Evolutionary conservation across 2,888 invertebrate species (phyloP), one percentile per base, ranked within the genome.

Genomic region (Silvanus unidentatus): DNA sequence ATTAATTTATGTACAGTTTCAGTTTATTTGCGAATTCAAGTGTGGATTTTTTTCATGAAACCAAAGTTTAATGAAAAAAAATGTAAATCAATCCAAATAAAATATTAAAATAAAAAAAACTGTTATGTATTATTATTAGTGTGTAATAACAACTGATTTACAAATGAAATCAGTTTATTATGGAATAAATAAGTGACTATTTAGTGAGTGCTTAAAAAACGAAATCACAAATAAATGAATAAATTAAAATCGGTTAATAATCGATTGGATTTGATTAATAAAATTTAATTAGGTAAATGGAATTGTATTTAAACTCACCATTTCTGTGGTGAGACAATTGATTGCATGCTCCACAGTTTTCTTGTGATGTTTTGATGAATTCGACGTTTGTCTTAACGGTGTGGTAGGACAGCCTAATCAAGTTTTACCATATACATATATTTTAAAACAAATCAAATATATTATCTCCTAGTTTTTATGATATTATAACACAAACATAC

Each of bases 261-360:
- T n/a, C n/a, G n/a, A n/a, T n/a, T n/a, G n/a, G n/a, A n/a, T n/a
- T n/a, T n/a, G n/a, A 22, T 5, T 22, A 22, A 22, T 22, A 32
- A 12, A 28, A 40, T 12, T 8, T n/a, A 32, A 32, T 5, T 8
- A 12, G n/a, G 13, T 12, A 28, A 5, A 8, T 32, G 4, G 13
- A 32, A 32, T 32, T 12, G 4, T 32, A 10, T 64, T 65, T 43
- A 53, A 63, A 80, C 84, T 85, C 75, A 88, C 87, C 86, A 88
- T 86, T 83, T 88, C 88, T 58, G 84, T 83, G 63, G 88, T 86
- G 64, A 88, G 81, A 72, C 85, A 86, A 73, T 86, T 87, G 68
- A 88, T 80, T 62, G 85, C 82, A 67, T 81, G 80, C 69, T 82
- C 82, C 60, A 82, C 81, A 37, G 81, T 79, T 55, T 80, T 77